Evolutionary conservation across 2,888 invertebrate genomes (phyloP).

Genomic region (Eurytoma adleriae): DNA sequence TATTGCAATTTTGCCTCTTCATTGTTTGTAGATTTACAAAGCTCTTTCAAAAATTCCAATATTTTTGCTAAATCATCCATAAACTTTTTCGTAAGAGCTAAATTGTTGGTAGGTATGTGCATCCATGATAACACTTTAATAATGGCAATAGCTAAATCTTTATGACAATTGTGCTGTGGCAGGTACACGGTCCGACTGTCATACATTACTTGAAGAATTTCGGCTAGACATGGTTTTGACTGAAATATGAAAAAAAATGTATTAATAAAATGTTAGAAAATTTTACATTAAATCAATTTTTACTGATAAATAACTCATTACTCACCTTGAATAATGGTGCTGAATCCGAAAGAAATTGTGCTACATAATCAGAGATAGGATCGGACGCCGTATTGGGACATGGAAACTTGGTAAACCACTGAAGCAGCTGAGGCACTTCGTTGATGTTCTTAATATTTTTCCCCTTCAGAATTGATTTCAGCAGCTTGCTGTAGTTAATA

Average conservation of each 20-base stretch:
- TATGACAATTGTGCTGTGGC: too few species aligned
- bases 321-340: conserved; percentile 42
- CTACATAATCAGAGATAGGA: conserved; percentile 63
- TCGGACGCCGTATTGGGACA: conserved; percentile 58
- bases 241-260: conserved; percentile 26
- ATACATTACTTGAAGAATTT: conserved; percentile 37
- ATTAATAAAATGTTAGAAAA: background rate
- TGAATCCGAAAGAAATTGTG: conserved; percentile 60
- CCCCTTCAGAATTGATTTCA: conserved; percentile 24
- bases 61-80: conserved; percentile 61
- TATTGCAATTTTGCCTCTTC: conserved; percentile 75
- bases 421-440: conserved; percentile 65
- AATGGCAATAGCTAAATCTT: conserved; percentile 64
- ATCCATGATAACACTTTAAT: conserved; percentile 64
- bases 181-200: conserved; percentile 34
- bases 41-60: conserved; percentile 58
- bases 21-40: conserved; percentile 58
- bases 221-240: conserved; percentile 41
- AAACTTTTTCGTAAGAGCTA: conserved; percentile 59
- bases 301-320: background rate
- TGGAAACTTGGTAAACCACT: conserved; percentile 67
- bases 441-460: conserved; percentile 60
- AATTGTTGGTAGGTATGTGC: conserved; percentile 58
- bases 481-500: conserved; percentile 10
- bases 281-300: background rate